A percentile compares a stretch with the other conserved stretches of the same genome.
phyloP scores from a whole-genome alignment of 1,140 invertebrate species.

The Sinella curviseta region DNA sequence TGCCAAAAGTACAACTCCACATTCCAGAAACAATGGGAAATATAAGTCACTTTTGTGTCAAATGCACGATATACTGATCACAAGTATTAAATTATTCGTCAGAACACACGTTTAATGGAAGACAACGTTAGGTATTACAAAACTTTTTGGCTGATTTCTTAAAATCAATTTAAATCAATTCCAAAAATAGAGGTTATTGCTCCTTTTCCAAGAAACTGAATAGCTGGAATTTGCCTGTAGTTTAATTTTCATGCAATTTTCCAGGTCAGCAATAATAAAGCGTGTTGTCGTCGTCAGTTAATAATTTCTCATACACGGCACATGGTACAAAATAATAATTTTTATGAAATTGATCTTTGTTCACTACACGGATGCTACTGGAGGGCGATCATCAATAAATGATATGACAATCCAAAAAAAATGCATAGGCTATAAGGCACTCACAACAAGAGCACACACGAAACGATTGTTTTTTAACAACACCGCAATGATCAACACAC shows the following conservation, averaged over 20 bases:
- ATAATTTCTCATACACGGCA: too few relatives aligned
- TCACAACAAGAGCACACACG: background rate
- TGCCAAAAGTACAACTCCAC: too few relatives aligned
- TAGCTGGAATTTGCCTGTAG: background rate
- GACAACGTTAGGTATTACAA: too few relatives aligned
- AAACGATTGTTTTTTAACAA: background rate
- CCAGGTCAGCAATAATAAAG: too few relatives aligned
- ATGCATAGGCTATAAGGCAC: background rate
- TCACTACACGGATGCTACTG: background rate
- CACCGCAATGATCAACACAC: conserved; percentile 22
- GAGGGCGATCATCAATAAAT: background rate
- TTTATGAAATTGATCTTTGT: background rate
- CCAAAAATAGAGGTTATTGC: background rate
- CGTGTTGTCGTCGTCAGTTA: too few relatives aligned
- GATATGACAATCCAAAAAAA: background rate
- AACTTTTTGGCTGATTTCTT: too few relatives aligned
- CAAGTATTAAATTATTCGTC: too few relatives aligned
- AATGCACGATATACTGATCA: too few relatives aligned
- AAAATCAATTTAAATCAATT: too few relatives aligned
- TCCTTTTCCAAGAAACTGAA: background rate
- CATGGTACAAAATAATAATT: background rate
- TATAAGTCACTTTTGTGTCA: too few relatives aligned
- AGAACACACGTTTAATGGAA: too few relatives aligned
- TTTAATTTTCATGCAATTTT: background rate
- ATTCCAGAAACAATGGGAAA: too few relatives aligned